Evolutionary conservation across 2,888 invertebrate genomes (phyloP).

Genomic region (Boloria euphrosyne): DNA sequence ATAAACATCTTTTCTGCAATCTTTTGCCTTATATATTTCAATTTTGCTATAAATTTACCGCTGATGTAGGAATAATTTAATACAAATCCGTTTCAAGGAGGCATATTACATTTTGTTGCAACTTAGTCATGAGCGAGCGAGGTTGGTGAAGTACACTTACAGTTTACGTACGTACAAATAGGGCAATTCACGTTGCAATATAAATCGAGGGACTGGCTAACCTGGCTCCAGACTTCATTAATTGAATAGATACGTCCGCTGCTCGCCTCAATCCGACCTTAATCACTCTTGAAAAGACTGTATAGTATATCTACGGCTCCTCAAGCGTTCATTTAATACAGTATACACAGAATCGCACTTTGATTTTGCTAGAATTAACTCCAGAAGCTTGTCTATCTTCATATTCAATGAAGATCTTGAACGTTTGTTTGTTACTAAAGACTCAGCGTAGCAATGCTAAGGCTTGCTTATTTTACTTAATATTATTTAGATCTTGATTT

Average conservation of each 20-base stretch:
- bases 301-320: slow-evolving; percentile 57
- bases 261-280: slow-evolving; percentile 74
- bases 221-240: slow-evolving; percentile 68
- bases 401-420: slow-evolving; percentile 19
- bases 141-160: slow-evolving; percentile 48
- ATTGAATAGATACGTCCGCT: slow-evolving; percentile 80
- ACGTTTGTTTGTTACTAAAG: background rate
- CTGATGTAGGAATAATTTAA: slow-evolving; percentile 37
- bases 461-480: background rate
- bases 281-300: slow-evolving; percentile 77
- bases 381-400: slow-evolving; percentile 32
- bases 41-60: slow-evolving; percentile 35
- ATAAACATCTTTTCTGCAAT: background rate
- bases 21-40: slow-evolving; percentile 12
- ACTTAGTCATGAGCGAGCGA: slow-evolving; percentile 53
- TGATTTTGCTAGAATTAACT: slow-evolving; percentile 51
- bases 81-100: slow-evolving; percentile 40
- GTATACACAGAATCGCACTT: slow-evolving; percentile 72
- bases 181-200: slow-evolving; percentile 70
- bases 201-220: slow-evolving; percentile 66
- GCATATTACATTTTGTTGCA: slow-evolving; percentile 59
- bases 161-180: slow-evolving; percentile 61
- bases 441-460: background rate
- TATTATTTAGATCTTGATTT: too few relatives aligned
- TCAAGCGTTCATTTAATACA: slow-evolving; percentile 62